Base-by-base conservation (phyloP, 2,888 invertebrate genomes). In the Sphaeridia pumilis region DNA sequence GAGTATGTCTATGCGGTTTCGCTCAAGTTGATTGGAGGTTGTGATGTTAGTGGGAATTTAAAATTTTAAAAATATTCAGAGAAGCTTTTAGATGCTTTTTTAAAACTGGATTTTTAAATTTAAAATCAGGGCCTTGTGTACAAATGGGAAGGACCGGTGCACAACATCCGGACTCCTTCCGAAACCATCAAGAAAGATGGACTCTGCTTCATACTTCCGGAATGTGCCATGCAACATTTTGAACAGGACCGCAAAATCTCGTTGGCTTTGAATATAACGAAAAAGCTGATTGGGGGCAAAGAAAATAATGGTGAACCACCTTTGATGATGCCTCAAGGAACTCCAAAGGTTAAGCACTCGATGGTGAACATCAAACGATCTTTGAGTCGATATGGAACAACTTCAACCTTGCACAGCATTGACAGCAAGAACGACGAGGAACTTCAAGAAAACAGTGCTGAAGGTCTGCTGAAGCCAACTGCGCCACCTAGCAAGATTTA, bases 101-200 rank as follows among this genome's bases (percentile, higher is more conserved):
- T 42, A 38, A 31, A 4, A 34, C 27, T 52, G 35, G 20, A 41
- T 10, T 41, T 20, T 10, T 14, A 25, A 35, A 7, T 35, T n/a
- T 41, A 31, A 34, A 41, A 22, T 17, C 27, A 60, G 52, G 49
- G 52, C 26, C 20, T 58, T 4, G 25, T 46, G 1, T 28, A 55
- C n/a, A 35, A 49, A 3, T 64, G 64, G 64, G 49, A 56, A 22
- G 64, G 64, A 14, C 61, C 62, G 0, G 61, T 61, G 3, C 57
- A 62, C 14, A 46, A 58, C 1, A 56, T 64, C 14, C 52, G 64
- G 14, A 59, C 59, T 0, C 41, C 55, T 1, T 31, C 54, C 4
- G 43, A 47, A 20, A 17, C 21, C 0, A 58, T 64, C 5, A 57
- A 49, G 25, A 46, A 54, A 34, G 59, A 60, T 22, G 60, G 61